Conservation (phyloP, 1,140 invertebrate species). For the roundworm (Caenorhabditis elegans) region DNA sequence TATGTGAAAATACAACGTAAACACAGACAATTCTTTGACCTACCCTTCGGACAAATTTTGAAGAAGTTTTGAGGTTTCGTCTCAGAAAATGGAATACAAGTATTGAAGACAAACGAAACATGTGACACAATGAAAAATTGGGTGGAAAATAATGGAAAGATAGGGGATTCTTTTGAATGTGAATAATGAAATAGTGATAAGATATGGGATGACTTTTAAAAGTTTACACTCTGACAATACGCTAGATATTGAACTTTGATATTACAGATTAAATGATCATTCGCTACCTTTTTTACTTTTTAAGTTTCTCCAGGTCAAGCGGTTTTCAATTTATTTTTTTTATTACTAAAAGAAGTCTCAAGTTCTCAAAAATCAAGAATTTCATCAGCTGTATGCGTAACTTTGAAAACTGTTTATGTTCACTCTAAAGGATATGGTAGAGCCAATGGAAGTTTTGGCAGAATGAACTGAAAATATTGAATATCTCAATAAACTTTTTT, state of each 20-base stretch:
- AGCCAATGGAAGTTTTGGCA: too few relatives aligned
- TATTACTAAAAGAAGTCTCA: too few relatives aligned
- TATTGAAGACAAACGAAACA: background rate
- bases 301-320: too few relatives aligned
- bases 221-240: background rate
- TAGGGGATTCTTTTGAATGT: too few relatives aligned
- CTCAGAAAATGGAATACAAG: background rate
- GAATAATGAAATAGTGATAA: background rate
- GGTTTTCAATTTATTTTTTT: too few relatives aligned
- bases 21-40: background rate
- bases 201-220: background rate
- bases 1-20: background rate
- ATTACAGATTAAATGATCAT: background rate
- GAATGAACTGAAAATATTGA: too few relatives aligned
- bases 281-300: too few relatives aligned
- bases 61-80: background rate
- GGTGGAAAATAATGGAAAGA: background rate
- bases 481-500: too few relatives aligned
- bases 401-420: too few relatives aligned
- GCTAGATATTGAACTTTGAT: background rate
- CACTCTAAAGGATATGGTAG: too few relatives aligned
- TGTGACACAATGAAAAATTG: background rate
- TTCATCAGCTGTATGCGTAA: too few relatives aligned
- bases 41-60: background rate
- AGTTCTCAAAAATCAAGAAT: too few relatives aligned